Evolutionary conservation across 2,888 invertebrate genomes (phyloP).

Genomic region (Autographa gamma): DNA sequence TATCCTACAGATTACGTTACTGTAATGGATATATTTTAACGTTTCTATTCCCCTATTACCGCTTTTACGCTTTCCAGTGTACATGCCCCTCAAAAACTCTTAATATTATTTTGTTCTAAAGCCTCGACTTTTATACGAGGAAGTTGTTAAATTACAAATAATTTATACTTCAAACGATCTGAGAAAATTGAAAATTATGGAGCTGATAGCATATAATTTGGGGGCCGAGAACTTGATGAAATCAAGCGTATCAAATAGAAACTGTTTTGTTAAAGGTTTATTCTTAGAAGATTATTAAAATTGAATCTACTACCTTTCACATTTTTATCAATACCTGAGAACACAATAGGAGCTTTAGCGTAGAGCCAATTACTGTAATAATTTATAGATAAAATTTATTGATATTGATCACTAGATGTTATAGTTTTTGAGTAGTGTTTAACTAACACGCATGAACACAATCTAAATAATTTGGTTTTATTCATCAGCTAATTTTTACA

Average conservation of each 20-base stretch:
- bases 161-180: constrained; percentile 54
- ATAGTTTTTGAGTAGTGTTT: no score
- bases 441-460: no score
- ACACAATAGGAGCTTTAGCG: no score
- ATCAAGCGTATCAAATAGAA: constrained; percentile 33
- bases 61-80: constrained; percentile 30
- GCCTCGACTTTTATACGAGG: constrained; percentile 34
- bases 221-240: constrained; percentile 30
- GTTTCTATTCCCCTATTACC: constrained; percentile 35
- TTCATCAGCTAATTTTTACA: no score
- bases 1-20: constrained; percentile 42
- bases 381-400: no score
- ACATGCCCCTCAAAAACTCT: constrained; percentile 34
- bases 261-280: neutral
- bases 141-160: constrained; percentile 53
- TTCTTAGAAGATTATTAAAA: neutral
- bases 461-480: no score
- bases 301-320: no score
- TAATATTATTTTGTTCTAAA: constrained; percentile 44
- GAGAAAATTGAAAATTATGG: constrained; percentile 54
- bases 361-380: no score
- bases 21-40: constrained; percentile 46
- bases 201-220: constrained; percentile 51
- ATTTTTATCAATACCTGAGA: no score
- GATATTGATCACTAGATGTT: no score